Percentiles rank a stretch among this genome's conserved stretches.
These are phyloP conservation scores for Villa cingulata DNA, from an alignment of 2,888 invertebrate genomes.

Conservation along the genomic window DNA sequence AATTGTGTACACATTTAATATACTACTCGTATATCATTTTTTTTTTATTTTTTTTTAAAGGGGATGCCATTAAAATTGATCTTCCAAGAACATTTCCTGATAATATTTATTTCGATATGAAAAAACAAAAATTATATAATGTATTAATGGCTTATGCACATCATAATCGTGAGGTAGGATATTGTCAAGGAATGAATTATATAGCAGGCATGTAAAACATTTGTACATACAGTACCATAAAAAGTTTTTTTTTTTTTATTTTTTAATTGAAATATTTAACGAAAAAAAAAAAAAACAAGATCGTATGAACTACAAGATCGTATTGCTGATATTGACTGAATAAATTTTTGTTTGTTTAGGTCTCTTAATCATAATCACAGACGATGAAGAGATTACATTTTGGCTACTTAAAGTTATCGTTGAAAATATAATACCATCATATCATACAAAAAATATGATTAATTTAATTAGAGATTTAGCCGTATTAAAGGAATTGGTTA, in stretches of 20 bases:
- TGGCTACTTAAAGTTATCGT: slow-evolving; percentile 86
- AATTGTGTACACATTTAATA: no score
- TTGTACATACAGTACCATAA: no score
- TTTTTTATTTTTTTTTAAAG: slow-evolving; percentile 17
- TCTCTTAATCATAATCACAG: slow-evolving; percentile 68
- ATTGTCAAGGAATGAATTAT: slow-evolving; percentile 92
- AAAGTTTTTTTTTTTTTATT: no score
- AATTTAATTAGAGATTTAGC: slow-evolving; percentile 81
- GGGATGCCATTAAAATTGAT: slow-evolving; percentile 76
- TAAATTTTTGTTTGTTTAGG: slow-evolving; percentile 40
- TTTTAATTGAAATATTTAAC: no score
- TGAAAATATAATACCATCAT: slow-evolving; percentile 74
- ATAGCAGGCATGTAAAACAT: slow-evolving; percentile 54
- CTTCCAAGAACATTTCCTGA: slow-evolving; percentile 89
- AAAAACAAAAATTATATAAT: slow-evolving; percentile 61
- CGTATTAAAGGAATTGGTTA: slow-evolving; percentile 75
- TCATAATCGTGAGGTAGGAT: slow-evolving; percentile 75
- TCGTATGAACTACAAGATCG: no score
- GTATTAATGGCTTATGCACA: slow-evolving; percentile 80
- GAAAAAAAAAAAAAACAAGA: no score
- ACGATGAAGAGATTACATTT: slow-evolving; percentile 81
- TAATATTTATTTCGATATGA: slow-evolving; percentile 76
- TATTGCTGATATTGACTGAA: no score
- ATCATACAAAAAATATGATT: slow-evolving; percentile 81
- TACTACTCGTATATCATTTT: no score